Evolutionary conservation across 2,888 invertebrate genomes (phyloP), one percentile per base, ranked within the genome.

Genomic region (Odontothrips loti): DNA sequence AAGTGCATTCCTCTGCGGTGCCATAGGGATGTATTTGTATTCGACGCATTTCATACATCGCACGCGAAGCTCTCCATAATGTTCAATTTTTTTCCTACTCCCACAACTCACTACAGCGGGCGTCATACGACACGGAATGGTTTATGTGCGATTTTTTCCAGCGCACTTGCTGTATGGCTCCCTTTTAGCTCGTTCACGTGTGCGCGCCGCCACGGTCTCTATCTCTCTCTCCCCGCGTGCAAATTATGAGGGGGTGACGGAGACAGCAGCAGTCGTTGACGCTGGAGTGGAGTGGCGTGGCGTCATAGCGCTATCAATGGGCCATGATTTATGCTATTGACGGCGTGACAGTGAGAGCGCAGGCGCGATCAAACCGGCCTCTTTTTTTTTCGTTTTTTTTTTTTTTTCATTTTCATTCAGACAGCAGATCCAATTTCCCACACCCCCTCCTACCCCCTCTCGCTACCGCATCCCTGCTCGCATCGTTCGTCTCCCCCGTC

Each of bases 291-390:
- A 43, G 34, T 43, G 34, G 34, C 34, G 68, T 12, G 68, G 27
- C 27, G 68, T 75, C 68, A 75, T 75, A 27, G 68, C 68, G 68
- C 68, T 27, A 27, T 75, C 68, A 75, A 75, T 75, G 68, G 23
- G 12, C 23, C 27, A 75, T 75, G 68, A 75, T 75, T 75, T 75
- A 75, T 27, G 27, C 68, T 27, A 75, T 75, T 75, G 68, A 75
- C 58, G 58, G 20, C 58, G 58, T 58, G 58, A 58, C 58, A 58
- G 58, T 8, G 58, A 17, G 58, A 58, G n/a, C 58, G 8, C 68
- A 27, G 68, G 11, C 68, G 68, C 68, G 58, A 17, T 58, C 58
- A 20, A 17, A 17, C 58, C 51, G 51, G 23, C 23, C 68, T 4
- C 27, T 12, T 75, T 75, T 27, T 27, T 27, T 12, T 11, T 6